These are phyloP conservation scores for Formicarius rufipectus DNA, from an alignment of 2,113 vertebrate genomes.

Conservation along the genomic window DNA sequence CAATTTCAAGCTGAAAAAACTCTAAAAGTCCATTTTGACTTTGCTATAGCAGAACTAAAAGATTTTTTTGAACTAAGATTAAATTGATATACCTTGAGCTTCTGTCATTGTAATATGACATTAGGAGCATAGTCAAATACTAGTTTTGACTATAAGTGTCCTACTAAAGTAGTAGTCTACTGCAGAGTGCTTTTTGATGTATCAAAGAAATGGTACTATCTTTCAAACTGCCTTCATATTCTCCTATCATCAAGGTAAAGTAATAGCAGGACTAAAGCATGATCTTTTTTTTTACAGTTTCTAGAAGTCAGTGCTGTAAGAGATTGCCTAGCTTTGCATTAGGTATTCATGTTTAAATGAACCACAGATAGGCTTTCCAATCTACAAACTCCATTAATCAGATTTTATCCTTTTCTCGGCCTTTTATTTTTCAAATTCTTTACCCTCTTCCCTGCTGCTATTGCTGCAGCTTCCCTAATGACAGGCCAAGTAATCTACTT, in stretches of 20 bases:
- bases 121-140: constrained; percentile 55
- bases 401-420: constrained; percentile 22
- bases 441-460: constrained; percentile 6
- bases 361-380: not conserved
- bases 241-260: constrained; percentile 49
- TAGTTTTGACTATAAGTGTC: constrained; percentile 47
- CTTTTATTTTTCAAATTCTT: constrained; percentile 30
- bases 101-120: constrained; percentile 55
- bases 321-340: not conserved
- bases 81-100: constrained; percentile 47
- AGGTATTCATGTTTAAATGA: constrained; percentile 26
- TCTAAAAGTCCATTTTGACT: constrained; percentile 61
- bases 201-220: constrained; percentile 62
- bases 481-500: not conserved
- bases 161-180: constrained; percentile 41
- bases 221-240: constrained; percentile 51
- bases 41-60: constrained; percentile 39
- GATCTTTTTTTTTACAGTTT: constrained; percentile 19
- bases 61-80: constrained; percentile 52
- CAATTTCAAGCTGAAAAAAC: constrained; percentile 51
- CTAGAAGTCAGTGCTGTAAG: constrained; percentile 1
- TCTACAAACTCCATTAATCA: constrained; percentile 63
- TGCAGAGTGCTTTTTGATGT: constrained; percentile 59
- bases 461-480: constrained; percentile 18
- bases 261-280: constrained; percentile 26